Percentiles rank a stretch among this genome's conserved stretches.
phyloP scores from a whole-genome alignment of 2,888 invertebrate genomes.

The Spisula solida region DNA sequence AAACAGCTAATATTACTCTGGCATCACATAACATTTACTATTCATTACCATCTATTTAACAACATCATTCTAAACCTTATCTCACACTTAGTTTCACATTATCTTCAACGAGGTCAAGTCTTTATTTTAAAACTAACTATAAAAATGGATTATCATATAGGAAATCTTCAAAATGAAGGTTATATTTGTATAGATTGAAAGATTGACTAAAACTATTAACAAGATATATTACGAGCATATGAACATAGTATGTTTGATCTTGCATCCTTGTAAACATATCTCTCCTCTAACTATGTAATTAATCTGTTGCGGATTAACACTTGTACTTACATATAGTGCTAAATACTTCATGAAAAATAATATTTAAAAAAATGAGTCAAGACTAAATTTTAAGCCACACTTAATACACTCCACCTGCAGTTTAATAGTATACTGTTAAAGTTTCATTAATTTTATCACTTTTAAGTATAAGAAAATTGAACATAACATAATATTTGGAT shows the following conservation, averaged over 20 bases:
- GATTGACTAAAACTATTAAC: slow-evolving; percentile 3
- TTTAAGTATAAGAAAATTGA: no score
- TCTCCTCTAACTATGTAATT: not conserved
- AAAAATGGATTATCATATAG: slow-evolving; percentile 1
- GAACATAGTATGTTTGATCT: slow-evolving; percentile 1
- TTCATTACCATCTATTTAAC: not conserved
- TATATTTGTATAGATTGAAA: slow-evolving; percentile 2
- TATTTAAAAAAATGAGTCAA: slow-evolving; percentile 8
- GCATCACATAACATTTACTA: not conserved
- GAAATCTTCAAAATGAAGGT: not conserved
- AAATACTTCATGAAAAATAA: not conserved
- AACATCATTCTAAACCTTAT: not conserved
- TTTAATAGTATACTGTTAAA: no score
- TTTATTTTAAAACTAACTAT: not conserved
- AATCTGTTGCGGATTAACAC: not conserved
- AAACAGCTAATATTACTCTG: not conserved
- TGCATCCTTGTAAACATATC: not conserved
- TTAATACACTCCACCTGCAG: not conserved
- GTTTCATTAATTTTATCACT: no score
- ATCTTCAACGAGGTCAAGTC: slow-evolving; percentile 5
- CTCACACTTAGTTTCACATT: slow-evolving; percentile 13
- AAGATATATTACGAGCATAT: not conserved
- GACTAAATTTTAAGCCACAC: not conserved
- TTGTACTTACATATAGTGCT: not conserved
- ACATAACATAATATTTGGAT: no score